These are phyloP conservation scores for Haliaeetus leucogaster DNA, from an alignment of 2,113 vertebrate genomes.

Conservation along the genomic window DNA sequence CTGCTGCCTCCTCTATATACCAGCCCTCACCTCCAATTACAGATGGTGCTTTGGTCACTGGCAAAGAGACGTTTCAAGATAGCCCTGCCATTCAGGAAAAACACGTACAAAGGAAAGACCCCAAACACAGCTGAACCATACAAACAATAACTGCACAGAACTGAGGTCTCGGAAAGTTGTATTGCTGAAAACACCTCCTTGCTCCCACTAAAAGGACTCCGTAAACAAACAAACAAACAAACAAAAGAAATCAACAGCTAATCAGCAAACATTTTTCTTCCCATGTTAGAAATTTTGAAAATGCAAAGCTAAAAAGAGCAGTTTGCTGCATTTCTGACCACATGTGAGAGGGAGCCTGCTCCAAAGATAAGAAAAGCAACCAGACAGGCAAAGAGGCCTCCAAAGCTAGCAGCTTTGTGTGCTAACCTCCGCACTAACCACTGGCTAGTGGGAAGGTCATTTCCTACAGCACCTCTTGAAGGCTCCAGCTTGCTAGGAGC, in stretches of 20 bases:
- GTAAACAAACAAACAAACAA: conserved; percentile 6
- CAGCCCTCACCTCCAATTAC: not conserved
- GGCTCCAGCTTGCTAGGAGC: conserved; percentile 46
- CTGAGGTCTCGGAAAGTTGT: conserved; percentile 61
- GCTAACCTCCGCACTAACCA: not conserved
- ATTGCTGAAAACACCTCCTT: conserved; percentile 61
- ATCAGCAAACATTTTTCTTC: not conserved
- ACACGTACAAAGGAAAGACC: conserved; percentile 8
- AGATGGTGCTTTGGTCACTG: conserved; percentile 39
- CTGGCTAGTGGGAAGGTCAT: not conserved
- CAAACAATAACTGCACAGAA: conserved; percentile 46
- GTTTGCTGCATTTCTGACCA: conserved; percentile 31
- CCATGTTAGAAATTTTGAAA: conserved; percentile 14
- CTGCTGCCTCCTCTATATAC: not conserved
- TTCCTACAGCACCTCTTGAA: conserved; percentile 62
- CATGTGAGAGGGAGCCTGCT: conserved; percentile 9
- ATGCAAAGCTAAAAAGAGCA: conserved; percentile 47
- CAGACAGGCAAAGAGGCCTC: conserved; percentile 28
- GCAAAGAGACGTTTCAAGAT: conserved; percentile 36
- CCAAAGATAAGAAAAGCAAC: conserved; percentile 17
- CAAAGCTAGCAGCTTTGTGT: conserved; percentile 42
- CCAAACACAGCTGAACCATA: conserved; percentile 25
- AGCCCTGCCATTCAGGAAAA: conserved; percentile 51
- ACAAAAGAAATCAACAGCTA: not conserved
- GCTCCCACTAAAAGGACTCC: conserved; percentile 4